Conservation (phyloP, 1,140 invertebrate species). For the Rhyacophila brunnea region DNA sequence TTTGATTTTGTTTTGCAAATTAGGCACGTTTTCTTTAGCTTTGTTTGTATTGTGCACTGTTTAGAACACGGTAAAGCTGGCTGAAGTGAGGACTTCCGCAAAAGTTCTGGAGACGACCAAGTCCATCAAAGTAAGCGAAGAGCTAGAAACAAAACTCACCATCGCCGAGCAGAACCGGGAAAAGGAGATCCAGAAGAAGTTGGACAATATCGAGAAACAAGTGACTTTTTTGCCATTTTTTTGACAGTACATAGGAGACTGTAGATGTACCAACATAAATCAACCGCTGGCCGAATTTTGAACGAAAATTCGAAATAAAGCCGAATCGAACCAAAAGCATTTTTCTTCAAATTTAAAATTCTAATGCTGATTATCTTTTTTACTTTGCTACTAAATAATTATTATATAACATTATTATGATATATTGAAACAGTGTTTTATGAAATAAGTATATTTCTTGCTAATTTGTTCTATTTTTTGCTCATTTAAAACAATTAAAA, state of each 20-base stretch:
- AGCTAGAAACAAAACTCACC: slow-evolving; percentile 71
- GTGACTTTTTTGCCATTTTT: slow-evolving; percentile 51
- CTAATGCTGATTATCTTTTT: too few species aligned
- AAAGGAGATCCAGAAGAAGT: slow-evolving; percentile 76
- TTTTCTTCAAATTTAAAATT: too few species aligned
- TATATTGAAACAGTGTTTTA: too few species aligned
- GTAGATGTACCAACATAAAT: not conserved
- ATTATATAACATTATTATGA: too few species aligned
- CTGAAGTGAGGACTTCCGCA: slow-evolving; percentile 65
- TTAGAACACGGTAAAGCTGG: slow-evolving; percentile 66
- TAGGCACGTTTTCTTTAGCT: not conserved
- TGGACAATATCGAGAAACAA: slow-evolving; percentile 77
- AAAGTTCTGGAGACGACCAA: slow-evolving; percentile 60
- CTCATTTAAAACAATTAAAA: too few species aligned
- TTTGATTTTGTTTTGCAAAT: not conserved
- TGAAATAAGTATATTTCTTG: too few species aligned
- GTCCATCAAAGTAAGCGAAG: slow-evolving; percentile 64
- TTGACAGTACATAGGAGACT: not conserved
- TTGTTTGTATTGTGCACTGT: slow-evolving; percentile 14
- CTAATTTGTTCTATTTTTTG: too few species aligned
- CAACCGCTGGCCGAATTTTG: too few species aligned
- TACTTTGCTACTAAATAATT: too few species aligned
- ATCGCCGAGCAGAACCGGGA: slow-evolving; percentile 75
- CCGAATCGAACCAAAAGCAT: too few species aligned
- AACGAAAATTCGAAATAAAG: too few species aligned